These are phyloP conservation scores for Oryctes rhinoceros DNA, from an alignment of 1,140 invertebrate species.

Conservation along the genomic window DNA sequence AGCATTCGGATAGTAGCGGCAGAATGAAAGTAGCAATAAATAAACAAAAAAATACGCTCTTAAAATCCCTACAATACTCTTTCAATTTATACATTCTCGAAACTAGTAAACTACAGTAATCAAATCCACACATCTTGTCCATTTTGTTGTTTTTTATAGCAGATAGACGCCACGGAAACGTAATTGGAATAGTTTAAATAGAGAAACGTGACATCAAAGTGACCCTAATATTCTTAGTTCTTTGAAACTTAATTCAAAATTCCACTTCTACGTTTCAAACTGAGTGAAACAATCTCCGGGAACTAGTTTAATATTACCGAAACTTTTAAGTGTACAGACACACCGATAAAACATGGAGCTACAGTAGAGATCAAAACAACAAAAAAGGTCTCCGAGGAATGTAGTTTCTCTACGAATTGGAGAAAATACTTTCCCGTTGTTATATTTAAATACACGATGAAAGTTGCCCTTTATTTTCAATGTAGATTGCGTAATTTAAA, in stretches of 20 bases:
- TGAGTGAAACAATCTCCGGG: conserved; percentile 17
- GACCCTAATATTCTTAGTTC: conserved; percentile 29
- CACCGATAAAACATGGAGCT: conserved; percentile 17
- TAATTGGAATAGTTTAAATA: conserved; percentile 36
- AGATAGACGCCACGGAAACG: neutral
- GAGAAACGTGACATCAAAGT: conserved; percentile 27
- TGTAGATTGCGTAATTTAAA: neutral
- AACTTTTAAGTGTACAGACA: conserved; percentile 19
- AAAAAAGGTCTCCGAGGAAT: neutral
- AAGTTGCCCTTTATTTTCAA: neutral
- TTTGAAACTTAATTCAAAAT: conserved; percentile 34
- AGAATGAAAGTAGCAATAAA: too few species aligned
- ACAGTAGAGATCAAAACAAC: conserved; percentile 8
- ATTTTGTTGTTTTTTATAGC: neutral
- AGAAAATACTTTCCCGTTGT: neutral
- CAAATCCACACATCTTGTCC: neutral
- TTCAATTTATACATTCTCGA: neutral
- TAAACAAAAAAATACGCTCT: too few species aligned
- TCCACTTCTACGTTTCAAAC: conserved; percentile 15
- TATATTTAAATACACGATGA: neutral
- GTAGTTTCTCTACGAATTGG: neutral
- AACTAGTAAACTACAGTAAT: neutral
- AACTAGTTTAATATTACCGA: conserved; percentile 34
- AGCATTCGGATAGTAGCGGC: too few species aligned
- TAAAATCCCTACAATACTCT: too few species aligned